phyloP scores from a whole-genome alignment of 2,797 vertebrate species.

The Clarias pachynema region DNA sequence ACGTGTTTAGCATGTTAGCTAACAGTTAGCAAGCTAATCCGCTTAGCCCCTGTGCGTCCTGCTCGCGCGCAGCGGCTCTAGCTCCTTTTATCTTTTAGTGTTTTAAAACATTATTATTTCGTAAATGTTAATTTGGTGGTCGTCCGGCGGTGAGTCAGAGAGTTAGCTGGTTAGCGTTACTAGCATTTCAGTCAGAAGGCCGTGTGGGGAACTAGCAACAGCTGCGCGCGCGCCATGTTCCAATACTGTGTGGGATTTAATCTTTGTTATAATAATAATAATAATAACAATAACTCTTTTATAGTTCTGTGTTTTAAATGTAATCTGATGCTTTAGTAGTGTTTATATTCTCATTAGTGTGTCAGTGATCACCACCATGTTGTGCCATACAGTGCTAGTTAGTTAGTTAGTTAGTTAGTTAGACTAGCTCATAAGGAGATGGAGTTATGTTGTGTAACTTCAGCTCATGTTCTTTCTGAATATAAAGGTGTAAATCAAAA shows the following conservation, averaged over 20 bases:
- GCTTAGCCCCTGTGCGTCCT: neutral
- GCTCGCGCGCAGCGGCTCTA: neutral
- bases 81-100: neutral
- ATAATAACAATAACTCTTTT: too few relatives aligned
- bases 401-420: neutral
- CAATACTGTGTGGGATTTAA: too few relatives aligned
- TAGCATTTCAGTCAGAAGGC: conserved; percentile 8
- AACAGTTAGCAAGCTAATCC: conserved; percentile 29
- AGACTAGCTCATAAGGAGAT: neutral
- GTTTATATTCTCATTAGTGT: neutral
- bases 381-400: neutral
- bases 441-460: neutral
- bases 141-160: neutral
- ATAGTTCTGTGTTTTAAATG: too few relatives aligned
- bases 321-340: neutral
- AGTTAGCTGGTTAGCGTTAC: neutral
- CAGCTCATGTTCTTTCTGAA: neutral
- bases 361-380: too few relatives aligned
- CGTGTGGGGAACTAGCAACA: neutral
- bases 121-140: too few relatives aligned
- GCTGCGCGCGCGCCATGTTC: neutral
- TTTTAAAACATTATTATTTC: too few relatives aligned
- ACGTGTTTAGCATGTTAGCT: conserved; percentile 27
- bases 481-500: neutral
- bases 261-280: too few relatives aligned